Evolutionary conservation across 2,888 invertebrate species (phyloP).

Genomic region (Clanis bilineata): DNA sequence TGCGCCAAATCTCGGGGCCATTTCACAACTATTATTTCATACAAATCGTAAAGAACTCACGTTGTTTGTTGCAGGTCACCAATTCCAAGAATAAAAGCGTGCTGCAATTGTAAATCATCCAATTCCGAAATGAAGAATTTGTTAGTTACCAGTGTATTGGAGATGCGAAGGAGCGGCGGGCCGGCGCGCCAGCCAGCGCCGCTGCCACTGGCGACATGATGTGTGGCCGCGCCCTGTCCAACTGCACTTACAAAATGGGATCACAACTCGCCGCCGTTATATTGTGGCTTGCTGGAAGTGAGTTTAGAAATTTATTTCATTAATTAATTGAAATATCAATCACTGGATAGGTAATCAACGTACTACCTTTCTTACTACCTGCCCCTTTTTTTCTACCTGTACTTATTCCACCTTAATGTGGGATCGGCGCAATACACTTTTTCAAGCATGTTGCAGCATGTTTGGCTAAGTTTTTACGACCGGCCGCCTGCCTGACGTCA

Average conservation of each 20-base stretch:
- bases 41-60: no score
- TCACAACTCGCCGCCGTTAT: slow-evolving; percentile 64
- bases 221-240: slow-evolving; percentile 44
- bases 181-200: slow-evolving; percentile 47
- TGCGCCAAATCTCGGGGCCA: no score
- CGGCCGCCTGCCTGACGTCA: no score
- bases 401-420: no score
- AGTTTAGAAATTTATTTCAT: slow-evolving; percentile 36
- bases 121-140: slow-evolving; percentile 43
- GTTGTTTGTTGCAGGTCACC: neutral
- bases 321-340: no score
- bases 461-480: no score
- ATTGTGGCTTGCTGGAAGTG: slow-evolving; percentile 74
- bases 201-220: slow-evolving; percentile 59
- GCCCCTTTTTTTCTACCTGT: no score
- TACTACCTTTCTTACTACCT: no score
- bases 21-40: no score
- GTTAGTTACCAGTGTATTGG: slow-evolving; percentile 39
- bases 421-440: no score
- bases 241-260: slow-evolving; percentile 57
- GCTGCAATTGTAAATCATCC: slow-evolving; percentile 35
- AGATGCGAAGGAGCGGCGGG: slow-evolving; percentile 58
- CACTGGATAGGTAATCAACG: no score
- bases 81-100: slow-evolving; percentile 34
- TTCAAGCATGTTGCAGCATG: no score